Evolutionary conservation across 2,113 vertebrate genomes (phyloP), one percentile per base, ranked within the genome.

Genomic region (Pachypanchax playfairii): DNA sequence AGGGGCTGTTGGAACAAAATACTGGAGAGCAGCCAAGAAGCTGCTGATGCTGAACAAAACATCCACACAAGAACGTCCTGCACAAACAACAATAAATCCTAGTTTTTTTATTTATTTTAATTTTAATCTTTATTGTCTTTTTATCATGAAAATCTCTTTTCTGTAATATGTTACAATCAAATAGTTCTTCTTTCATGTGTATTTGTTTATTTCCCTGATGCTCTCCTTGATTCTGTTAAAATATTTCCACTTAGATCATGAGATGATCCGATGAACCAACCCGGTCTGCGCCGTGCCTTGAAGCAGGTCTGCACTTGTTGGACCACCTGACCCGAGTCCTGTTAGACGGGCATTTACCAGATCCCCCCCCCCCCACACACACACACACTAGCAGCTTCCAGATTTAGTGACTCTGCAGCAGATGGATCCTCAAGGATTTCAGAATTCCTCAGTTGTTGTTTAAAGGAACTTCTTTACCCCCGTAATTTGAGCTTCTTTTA

Each of bases 401-500:
- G 35, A 35, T 67, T n/a, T 20, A 38, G 52, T 14, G 24, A 33
- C 29, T 57, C 62, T 82, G 36, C 50, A 58, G 53, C 61, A 59
- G 75, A 65, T 70, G 82, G 50, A 57, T 66, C 38, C 20, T 18
- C 31, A n/a, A 46, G 26, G 1, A 18, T 0, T 9, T 35, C 39
- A 22, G 22, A 31, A 33, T 58, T 73, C 50, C 53, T 91, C 88
- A 91, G 66, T 93, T 91, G 18, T 75, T 89, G 56, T 93, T 94
- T 48, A 88, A 76, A 35, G 86, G 91, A 73, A 53, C 85, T 44
- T 91, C 90, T 11, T 92, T 92, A 80, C 94, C 93, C 35, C 97
- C 97, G 0, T 99, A 99, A 71, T 85, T 91, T 2, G 97, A 99
- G 33, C 94, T 92, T 74, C 86, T 95, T 79, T 95, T 79, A 6